phyloP scores from a whole-genome alignment of 2,888 invertebrate genomes.

The Drosophila vallismaia region DNA sequence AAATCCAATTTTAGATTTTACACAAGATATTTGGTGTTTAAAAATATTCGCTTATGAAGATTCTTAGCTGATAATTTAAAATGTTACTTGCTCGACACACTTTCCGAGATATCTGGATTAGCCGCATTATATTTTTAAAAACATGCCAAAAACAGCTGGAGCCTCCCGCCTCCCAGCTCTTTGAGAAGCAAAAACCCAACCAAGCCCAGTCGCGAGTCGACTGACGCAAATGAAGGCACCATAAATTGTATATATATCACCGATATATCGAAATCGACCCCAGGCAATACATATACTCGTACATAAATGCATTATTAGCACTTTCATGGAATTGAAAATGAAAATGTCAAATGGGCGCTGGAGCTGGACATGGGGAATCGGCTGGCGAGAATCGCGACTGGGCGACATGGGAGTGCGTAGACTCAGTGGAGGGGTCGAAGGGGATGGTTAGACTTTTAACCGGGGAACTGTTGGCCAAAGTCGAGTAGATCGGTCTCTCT shows the following conservation, averaged over 20 bases:
- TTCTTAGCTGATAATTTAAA: neutral
- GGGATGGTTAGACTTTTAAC: neutral
- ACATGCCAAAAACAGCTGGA: slow-evolving; percentile 6
- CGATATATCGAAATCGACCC: slow-evolving; percentile 17
- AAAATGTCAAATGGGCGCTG: slow-evolving; percentile 60
- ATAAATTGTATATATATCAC: slow-evolving; percentile 35
- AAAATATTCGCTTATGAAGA: neutral
- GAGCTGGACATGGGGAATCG: slow-evolving; percentile 7
- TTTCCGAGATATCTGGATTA: slow-evolving; percentile 1
- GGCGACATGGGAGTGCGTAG: slow-evolving; percentile 29
- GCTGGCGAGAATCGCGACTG: slow-evolving; percentile 1
- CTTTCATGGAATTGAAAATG: slow-evolving; percentile 43
- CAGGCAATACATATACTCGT: slow-evolving; percentile 15
- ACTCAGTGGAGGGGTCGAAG: slow-evolving; percentile 6
- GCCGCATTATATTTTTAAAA: neutral
- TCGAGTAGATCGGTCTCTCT: slow-evolving; percentile 43
- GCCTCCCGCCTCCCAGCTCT: neutral
- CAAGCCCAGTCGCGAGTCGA: slow-evolving; percentile 8
- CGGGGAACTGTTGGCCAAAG: slow-evolving; percentile 31
- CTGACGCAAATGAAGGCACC: slow-evolving; percentile 55
- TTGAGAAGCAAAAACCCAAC: slow-evolving; percentile 6
- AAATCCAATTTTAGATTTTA: neutral
- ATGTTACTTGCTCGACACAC: slow-evolving; percentile 2
- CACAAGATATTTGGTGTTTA: neutral
- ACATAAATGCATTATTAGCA: slow-evolving; percentile 42